Evolutionary conservation across 1,140 invertebrate species (phyloP).

Genomic region (Caenorhabditis inopinata): DNA sequence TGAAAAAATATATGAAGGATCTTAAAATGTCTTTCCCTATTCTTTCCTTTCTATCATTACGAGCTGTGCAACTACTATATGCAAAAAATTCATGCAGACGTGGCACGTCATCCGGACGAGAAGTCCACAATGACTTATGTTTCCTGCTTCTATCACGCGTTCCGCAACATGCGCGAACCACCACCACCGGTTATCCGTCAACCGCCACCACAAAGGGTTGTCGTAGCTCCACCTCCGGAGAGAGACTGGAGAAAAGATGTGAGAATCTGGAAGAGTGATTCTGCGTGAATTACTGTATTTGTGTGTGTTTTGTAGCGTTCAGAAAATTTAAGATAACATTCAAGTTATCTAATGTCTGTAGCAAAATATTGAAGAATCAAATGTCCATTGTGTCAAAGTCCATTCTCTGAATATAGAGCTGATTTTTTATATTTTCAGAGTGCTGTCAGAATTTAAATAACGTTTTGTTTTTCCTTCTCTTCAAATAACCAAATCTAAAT

Average conservation of each 20-base stretch:
- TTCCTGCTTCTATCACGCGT: slow-evolving; percentile 97
- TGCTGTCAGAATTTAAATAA: not conserved
- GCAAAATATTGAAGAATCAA: not conserved
- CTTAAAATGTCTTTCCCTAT: too few species aligned
- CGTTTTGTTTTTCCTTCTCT: not conserved
- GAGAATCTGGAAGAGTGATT: not conserved
- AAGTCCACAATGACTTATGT: slow-evolving; percentile 97
- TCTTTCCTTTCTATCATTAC: too few species aligned
- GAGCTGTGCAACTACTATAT: too few species aligned
- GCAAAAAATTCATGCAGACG: slow-evolving; percentile 9
- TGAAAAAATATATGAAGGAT: not conserved
- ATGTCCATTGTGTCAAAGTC: not conserved
- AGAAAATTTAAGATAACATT: too few species aligned
- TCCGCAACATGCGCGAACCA: slow-evolving; percentile 73
- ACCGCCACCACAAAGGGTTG: slow-evolving; percentile 33
- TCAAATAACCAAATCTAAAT: not conserved
- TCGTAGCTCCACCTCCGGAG: slow-evolving; percentile 22
- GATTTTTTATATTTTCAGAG: too few species aligned
- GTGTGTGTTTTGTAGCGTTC: too few species aligned
- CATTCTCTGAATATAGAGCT: not conserved
- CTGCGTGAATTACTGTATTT: not conserved
- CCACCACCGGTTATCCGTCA: slow-evolving; percentile 33
- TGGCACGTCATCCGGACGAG: slow-evolving; percentile 85
- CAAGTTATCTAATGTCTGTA: too few species aligned
- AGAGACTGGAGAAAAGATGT: slow-evolving; percentile 47